Evolutionary conservation across 2,797 vertebrate species (phyloP), one percentile per base, ranked within the genome.

Genomic region (Tauraco hartlaubi): DNA sequence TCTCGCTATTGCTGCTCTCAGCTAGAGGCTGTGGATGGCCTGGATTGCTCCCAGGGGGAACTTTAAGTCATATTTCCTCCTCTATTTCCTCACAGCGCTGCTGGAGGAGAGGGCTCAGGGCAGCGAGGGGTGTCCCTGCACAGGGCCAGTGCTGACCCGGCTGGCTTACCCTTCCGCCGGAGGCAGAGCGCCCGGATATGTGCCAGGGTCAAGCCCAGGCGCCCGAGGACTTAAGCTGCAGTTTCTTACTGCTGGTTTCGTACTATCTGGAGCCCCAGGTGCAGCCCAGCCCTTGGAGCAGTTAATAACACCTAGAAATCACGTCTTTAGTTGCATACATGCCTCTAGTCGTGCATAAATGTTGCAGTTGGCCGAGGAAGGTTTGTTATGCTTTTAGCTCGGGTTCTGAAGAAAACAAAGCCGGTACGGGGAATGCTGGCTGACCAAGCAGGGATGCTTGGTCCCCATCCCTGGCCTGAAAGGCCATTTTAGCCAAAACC

Each of bases 91-190:
- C 1, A 1, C 4, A 1, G n/a, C 1, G 7, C 63, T 43, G 62
- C 46, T 15, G 69, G 62, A 61, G 11, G 31, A 17, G 22, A 7
- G 29, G 33, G 46, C 39, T 46, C 4, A 0, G 41, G 49, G 43
- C 64, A 58, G 31, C 6, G 2, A 28, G 1, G 2, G 25, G 33
- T 41, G 11, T 61, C 46, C 81, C 17, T 0, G 3, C 12, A 2
- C 2, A 3, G 33, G 63, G 15, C 43, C 4, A 3, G 56, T 20
- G 7, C 49, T 2, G 63, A 9, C 35, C 37, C 0, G 3, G 23
- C 69, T 55, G 44, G 20, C 17, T 35, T 41, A n/a, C 35, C 9
- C 49, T 56, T n/a, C 63, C 1, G 22, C 39, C 1, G 1, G 64
- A 39, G 72, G 44, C 73, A 77, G 37, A 19, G 52, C 33, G 37